A percentile compares a stretch with the other conserved stretches of the same genome.
Conservation (phyloP, 2,888 invertebrate genomes). For the Acanthacorydalis orientalis region DNA sequence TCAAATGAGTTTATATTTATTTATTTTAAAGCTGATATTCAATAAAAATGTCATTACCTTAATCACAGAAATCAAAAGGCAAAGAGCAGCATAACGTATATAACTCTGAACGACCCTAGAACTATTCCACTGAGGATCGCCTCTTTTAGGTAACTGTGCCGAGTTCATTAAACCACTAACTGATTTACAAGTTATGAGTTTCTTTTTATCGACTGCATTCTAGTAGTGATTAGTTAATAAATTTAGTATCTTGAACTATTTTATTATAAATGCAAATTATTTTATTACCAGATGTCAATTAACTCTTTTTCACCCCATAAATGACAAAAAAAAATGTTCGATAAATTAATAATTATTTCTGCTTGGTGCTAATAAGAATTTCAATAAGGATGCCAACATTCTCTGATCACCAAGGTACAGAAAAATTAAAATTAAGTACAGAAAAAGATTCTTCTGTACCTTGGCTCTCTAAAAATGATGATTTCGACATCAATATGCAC, state of each 20-base stretch:
- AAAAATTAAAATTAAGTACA: no score
- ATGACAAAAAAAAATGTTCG: no score
- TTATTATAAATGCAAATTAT: not conserved
- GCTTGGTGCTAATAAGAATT: no score
- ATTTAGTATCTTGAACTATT: not conserved
- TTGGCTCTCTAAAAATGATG: no score
- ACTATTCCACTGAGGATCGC: constrained; percentile 12
- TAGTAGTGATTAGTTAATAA: not conserved
- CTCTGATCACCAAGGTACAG: no score
- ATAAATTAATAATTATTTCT: no score
- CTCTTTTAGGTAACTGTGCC: not conserved
- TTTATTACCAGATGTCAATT: no score
- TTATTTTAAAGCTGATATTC: not conserved
- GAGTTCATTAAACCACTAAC: not conserved
- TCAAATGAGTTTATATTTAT: not conserved
- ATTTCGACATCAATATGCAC: no score
- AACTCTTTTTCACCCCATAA: no score
- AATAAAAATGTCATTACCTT: constrained; percentile 25
- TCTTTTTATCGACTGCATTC: constrained; percentile 1
- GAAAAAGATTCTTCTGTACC: no score
- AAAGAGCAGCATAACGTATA: constrained; percentile 49
- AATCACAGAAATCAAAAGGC: constrained; percentile 37
- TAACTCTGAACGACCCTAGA: constrained; percentile 30
- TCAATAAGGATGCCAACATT: no score
- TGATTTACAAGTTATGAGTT: not conserved